Percentiles rank a stretch among this genome's conserved stretches.
These are phyloP conservation scores for Scomber colias DNA, from an alignment of 2,113 vertebrate species.

Conservation along the genomic window DNA sequence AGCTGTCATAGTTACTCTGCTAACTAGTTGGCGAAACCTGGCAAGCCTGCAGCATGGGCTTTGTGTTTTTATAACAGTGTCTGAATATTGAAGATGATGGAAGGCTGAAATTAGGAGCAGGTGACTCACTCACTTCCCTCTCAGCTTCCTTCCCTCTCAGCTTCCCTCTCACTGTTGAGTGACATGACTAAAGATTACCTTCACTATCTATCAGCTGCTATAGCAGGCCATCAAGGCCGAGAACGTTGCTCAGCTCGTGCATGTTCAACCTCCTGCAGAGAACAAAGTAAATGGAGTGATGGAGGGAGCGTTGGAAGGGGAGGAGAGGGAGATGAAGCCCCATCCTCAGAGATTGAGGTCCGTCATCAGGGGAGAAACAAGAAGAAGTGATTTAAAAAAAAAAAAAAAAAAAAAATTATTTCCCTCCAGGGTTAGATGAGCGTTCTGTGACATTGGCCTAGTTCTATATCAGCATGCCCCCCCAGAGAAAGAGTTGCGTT, in stretches of 20 bases:
- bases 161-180: conserved; percentile 56
- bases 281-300: conserved; percentile 69
- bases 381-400: conserved; percentile 41
- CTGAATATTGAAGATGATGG: conserved; percentile 42
- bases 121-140: conserved; percentile 38
- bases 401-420: conserved; percentile 30
- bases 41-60: neutral
- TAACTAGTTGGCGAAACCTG: conserved; percentile 17
- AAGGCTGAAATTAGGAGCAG: conserved; percentile 26
- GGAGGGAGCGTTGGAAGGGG: conserved; percentile 27
- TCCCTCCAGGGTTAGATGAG: conserved; percentile 78
- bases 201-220: conserved; percentile 55
- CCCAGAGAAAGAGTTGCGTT: conserved; percentile 83
- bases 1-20: conserved; percentile 10
- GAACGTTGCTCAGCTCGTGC: conserved; percentile 58
- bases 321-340: conserved; percentile 49
- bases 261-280: conserved; percentile 74
- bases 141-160: conserved; percentile 35
- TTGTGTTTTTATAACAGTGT: conserved; percentile 15
- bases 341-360: conserved; percentile 60
- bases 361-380: conserved; percentile 64
- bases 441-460: conserved; percentile 85
- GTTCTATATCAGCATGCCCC: conserved; percentile 80
- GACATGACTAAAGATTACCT: conserved; percentile 70
- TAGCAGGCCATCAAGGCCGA: conserved; percentile 52